Evolutionary conservation across 2,113 vertebrate species (phyloP).

Genomic region (Brienomyrus brachyistius): DNA sequence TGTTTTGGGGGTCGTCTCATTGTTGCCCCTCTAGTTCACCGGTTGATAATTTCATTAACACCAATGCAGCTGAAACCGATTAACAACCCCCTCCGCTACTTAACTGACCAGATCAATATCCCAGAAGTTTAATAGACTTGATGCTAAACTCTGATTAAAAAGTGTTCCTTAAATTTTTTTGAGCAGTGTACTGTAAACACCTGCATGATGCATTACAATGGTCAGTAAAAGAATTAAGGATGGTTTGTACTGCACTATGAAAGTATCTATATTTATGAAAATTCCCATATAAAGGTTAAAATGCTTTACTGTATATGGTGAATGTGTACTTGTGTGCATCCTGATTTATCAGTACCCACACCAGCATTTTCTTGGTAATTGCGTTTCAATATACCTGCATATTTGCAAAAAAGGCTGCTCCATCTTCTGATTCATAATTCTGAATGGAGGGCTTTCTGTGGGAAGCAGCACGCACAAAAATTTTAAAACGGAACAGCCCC

Average conservation of each 20-base stretch:
- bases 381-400: background rate
- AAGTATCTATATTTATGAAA: background rate
- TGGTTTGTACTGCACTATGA: background rate
- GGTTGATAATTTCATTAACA: too few species aligned
- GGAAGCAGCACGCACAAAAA: background rate
- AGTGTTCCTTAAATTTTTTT: too few species aligned
- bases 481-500: background rate
- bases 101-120: too few species aligned
- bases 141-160: too few species aligned
- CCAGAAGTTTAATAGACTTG: too few species aligned
- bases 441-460: background rate
- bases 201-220: too few species aligned
- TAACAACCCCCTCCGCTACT: too few species aligned
- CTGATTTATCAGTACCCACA: background rate
- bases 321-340: background rate
- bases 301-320: background rate
- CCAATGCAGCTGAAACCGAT: too few species aligned
- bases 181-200: too few species aligned
- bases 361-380: background rate
- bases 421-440: background rate
- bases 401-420: constrained; percentile 22
- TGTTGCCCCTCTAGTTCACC: too few species aligned
- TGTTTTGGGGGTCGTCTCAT: too few species aligned
- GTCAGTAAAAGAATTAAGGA: too few species aligned
- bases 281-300: background rate